Evolutionary conservation across 2,797 vertebrate species (phyloP).

Genomic region (Graptemys geographica): DNA sequence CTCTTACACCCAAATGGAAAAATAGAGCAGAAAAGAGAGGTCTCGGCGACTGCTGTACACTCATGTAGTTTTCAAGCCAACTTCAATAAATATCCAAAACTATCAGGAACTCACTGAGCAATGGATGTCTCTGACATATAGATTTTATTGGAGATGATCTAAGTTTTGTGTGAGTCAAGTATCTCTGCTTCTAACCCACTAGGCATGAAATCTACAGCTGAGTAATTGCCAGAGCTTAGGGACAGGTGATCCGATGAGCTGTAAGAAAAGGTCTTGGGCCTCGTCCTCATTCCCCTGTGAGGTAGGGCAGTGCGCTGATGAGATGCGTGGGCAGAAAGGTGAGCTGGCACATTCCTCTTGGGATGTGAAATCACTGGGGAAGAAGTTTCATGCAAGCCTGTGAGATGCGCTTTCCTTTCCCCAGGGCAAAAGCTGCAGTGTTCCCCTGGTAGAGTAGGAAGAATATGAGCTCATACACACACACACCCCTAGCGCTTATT

Average conservation of each 20-base stretch:
- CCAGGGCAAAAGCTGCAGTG: background rate
- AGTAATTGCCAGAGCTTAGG: background rate
- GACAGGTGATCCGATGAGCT: background rate
- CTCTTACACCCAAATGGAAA: background rate
- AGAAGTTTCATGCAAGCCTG: background rate
- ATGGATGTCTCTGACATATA: background rate
- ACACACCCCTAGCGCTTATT: background rate
- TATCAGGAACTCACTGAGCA: background rate
- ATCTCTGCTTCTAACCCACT: background rate
- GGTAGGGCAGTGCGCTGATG: background rate
- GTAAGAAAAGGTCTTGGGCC: background rate
- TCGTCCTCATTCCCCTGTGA: background rate
- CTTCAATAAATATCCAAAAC: background rate
- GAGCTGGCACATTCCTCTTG: background rate
- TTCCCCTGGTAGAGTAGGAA: rapidly evolving
- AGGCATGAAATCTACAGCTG: background rate
- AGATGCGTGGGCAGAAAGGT: background rate
- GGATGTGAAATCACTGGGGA: background rate
- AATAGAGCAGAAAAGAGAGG: background rate
- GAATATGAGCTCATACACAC: background rate
- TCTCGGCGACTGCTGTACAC: background rate
- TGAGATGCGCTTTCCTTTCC: background rate
- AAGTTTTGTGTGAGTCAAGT: background rate
- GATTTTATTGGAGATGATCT: background rate
- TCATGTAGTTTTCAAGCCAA: background rate